A percentile compares a stretch with the other conserved stretches of the same genome.
Conservation (phyloP, 2,113 vertebrate species). For the Alosa alosa region DNA sequence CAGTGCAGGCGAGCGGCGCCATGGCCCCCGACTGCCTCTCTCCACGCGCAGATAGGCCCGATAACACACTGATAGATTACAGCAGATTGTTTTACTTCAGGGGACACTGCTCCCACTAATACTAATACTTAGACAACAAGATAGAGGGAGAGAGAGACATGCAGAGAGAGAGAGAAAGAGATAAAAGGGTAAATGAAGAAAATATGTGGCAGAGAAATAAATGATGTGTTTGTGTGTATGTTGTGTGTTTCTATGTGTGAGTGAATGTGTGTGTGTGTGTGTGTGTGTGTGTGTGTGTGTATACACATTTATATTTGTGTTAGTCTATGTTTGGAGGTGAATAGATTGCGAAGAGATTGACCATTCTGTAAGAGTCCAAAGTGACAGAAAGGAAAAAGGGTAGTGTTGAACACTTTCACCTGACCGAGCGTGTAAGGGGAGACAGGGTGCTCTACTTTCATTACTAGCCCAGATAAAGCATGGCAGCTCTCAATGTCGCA, state of each 20-base stretch:
- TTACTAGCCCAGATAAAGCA: neutral
- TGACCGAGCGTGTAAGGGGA: neutral
- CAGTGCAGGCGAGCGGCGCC: slow-evolving; percentile 88
- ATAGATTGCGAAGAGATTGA: neutral
- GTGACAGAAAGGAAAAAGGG: neutral
- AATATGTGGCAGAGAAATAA: neutral
- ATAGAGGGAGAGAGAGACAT: slow-evolving; percentile 44
- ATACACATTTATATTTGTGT: neutral
- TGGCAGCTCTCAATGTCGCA: neutral
- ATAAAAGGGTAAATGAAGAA: slow-evolving; percentile 42
- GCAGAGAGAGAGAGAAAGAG: slow-evolving; percentile 42
- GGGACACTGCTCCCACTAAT: slow-evolving; percentile 77
- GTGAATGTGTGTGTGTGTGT: neutral
- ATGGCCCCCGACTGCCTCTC: slow-evolving; percentile 84
- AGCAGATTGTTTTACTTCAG: slow-evolving; percentile 90
- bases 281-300: neutral
- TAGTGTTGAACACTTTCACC: no score
- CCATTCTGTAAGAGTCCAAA: neutral
- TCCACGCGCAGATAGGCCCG: slow-evolving; percentile 85
- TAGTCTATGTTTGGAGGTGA: neutral
- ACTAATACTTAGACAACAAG: slow-evolving; percentile 71
- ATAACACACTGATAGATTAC: slow-evolving; percentile 93
- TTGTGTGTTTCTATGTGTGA: neutral
- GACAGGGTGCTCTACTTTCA: neutral
- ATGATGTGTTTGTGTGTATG: neutral